These are phyloP conservation scores for Paedocypris sp. DNA, from an alignment of 2,113 vertebrate genomes.

Conservation along the genomic window DNA sequence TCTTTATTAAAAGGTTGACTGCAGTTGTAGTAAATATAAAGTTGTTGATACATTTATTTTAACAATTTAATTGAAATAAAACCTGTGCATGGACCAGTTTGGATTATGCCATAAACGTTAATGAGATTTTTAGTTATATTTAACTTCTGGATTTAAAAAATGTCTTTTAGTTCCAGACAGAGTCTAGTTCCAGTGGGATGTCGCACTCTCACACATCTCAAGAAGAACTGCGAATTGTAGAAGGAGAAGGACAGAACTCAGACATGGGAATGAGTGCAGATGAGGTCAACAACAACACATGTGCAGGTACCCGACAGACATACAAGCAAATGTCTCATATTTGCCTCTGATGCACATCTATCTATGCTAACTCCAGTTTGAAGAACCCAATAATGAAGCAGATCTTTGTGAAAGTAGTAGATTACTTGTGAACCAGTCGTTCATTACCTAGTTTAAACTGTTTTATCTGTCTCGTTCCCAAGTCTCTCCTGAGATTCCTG, in stretches of 20 bases:
- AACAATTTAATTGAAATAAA: too few species aligned
- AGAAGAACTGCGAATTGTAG: conserved; percentile 89
- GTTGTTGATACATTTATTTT: too few species aligned
- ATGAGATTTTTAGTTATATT: too few species aligned
- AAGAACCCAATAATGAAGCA: neutral
- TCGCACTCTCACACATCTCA: conserved; percentile 84
- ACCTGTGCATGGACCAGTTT: too few species aligned
- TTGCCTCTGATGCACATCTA: too few species aligned
- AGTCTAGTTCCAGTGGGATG: conserved; percentile 68
- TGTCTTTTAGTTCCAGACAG: conserved; percentile 78
- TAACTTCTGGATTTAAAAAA: neutral
- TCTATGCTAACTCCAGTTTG: too few species aligned
- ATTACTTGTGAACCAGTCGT: neutral
- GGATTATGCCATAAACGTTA: too few species aligned
- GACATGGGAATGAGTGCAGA: conserved; percentile 76
- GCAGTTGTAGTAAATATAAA: too few species aligned
- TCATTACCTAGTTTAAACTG: neutral
- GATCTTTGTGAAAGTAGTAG: neutral
- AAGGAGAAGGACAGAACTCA: conserved; percentile 82
- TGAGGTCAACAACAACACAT: conserved; percentile 96
- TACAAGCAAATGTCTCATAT: neutral
- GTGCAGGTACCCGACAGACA: conserved; percentile 58
- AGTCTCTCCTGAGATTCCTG: conserved; percentile 58
- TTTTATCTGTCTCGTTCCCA: neutral
- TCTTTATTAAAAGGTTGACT: too few species aligned